Conservation (phyloP, 1,140 invertebrate species). For the Papilio glaucus region DNA sequence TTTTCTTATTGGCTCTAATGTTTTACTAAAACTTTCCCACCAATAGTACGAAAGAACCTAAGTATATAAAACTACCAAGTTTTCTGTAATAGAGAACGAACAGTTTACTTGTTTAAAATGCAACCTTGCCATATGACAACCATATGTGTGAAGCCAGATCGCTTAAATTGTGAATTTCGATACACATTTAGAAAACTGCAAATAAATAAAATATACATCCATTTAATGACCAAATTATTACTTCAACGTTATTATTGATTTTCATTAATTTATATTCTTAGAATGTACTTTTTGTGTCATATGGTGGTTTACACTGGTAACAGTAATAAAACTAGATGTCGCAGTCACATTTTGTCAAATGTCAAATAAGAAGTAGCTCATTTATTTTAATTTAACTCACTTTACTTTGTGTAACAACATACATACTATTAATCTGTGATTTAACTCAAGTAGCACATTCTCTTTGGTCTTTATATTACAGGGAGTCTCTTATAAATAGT, state of each 20-base stretch:
- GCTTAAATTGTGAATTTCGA: neutral
- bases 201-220: no score
- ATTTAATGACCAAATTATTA: no score
- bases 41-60: neutral
- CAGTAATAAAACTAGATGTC: neutral
- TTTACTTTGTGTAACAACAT: no score
- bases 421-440: no score
- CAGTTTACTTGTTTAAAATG: conserved; percentile 14
- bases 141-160: no score
- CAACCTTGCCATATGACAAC: no score
- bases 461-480: no score
- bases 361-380: no score
- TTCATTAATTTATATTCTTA: neutral
- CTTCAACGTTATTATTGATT: neutral
- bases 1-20: conserved; percentile 8
- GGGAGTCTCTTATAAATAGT: neutral
- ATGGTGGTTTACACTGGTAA: no score
- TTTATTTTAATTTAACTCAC: no score
- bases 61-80: conserved; percentile 37
- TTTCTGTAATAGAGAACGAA: conserved; percentile 37
- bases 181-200: neutral
- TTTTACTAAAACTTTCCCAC: neutral
- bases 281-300: no score
- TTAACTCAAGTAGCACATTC: no score
- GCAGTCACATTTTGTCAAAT: neutral